Conservation (phyloP, 2,888 invertebrate species). For the Cynaeus angustus region DNA sequence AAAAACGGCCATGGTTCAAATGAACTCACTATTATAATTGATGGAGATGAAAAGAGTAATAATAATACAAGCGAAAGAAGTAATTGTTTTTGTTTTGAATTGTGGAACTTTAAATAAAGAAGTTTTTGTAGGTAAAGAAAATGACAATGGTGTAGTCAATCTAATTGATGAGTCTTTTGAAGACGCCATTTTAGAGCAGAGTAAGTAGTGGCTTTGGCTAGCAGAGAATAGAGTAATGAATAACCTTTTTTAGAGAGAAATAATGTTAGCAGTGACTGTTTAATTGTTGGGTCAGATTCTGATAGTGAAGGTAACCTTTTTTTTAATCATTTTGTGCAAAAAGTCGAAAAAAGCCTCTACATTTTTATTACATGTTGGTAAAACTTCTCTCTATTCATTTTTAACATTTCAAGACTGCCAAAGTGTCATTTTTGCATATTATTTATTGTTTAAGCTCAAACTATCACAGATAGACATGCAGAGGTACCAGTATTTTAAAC, state of each 20-base stretch:
- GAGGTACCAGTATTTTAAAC: too few species aligned
- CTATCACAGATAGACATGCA: too few species aligned
- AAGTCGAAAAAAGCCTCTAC: too few species aligned
- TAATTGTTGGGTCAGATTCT: slow-evolving; percentile 8
- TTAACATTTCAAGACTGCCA: too few species aligned
- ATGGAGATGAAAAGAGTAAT: neutral
- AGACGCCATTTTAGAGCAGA: neutral
- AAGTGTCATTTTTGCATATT: too few species aligned
- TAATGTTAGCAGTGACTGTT: neutral
- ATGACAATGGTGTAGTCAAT: slow-evolving; percentile 11
- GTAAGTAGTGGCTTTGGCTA: neutral
- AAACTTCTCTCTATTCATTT: too few species aligned
- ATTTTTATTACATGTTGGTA: too few species aligned
- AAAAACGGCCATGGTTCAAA: neutral
- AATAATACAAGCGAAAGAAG: neutral
- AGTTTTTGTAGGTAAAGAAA: slow-evolving; percentile 21
- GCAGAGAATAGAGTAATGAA: neutral
- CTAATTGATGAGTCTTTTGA: slow-evolving; percentile 11
- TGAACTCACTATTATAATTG: neutral
- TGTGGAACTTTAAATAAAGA: neutral
- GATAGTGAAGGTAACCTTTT: slow-evolving; percentile 5
- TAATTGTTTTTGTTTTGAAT: neutral
- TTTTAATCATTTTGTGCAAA: too few species aligned
- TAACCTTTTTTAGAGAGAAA: neutral
- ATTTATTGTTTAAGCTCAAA: too few species aligned